Base-by-base conservation (phyloP, 2,888 invertebrate species). In the Plagodis dolabraria region DNA sequence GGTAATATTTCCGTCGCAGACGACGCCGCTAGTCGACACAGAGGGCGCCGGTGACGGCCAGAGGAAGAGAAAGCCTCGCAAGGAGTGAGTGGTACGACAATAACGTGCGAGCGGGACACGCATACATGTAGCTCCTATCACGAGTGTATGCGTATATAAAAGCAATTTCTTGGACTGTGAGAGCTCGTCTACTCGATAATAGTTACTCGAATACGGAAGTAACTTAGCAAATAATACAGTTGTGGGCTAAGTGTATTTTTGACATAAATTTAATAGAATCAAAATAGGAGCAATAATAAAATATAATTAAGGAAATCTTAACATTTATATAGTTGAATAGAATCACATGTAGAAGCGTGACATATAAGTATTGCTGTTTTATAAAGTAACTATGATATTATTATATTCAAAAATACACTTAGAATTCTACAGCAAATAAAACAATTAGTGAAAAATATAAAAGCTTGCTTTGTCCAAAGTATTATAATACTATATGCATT, bases 11-110 rank as follows among this genome's bases (percentile, higher is more conserved):
- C 67, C 61, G 64, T 68, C 60, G 0, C 74, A 86, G 86, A 70
- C 76, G 7, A 65, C 80, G 9, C 78, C 84, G 0, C 63, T 71
- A 4, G 76, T 74, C 9, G 87, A 86, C 70, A 71, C 85, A 0
- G 90, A 88, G 33, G 90, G 82, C 66, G 86, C 88, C 0, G 93
- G 92, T 63, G 93, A 93, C 77, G 90, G 87, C 0, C 92, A 89
- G 54, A 73, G 93, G 74, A 92, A 91, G 76, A 80, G 93, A 70
- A 92, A 92, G 73, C 82, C 90, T 33, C 92, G 93, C 71, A 91
- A 89, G 81, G 93, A 93, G 86, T 93, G 79, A 83, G 66, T 52
- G 63, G 59, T 64, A 57, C 56, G 33, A n/a, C 58, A 33, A 49
- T 33, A 46, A 5, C 9, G 52, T 53, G 50, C 47, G 53, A 62